Base-by-base conservation (phyloP, 2,797 vertebrate species). In the Sebastiscus albofasciatus region DNA sequence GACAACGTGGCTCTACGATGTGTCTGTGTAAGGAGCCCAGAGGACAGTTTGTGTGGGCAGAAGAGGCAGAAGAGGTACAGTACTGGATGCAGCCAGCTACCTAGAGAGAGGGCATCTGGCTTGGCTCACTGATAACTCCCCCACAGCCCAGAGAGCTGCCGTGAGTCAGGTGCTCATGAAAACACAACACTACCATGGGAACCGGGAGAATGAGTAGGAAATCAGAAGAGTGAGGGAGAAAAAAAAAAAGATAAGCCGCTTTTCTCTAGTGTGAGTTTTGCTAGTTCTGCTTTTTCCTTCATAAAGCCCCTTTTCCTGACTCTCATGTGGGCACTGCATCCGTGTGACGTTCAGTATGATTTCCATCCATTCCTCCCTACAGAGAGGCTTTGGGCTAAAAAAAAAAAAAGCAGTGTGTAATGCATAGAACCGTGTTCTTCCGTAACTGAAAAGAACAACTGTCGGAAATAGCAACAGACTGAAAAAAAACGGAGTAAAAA, bases 61-160 rank as follows among this genome's bases (percentile, higher is more conserved):
- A 90, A 85, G 89, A 76, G 64, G 78, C 42, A 85, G 82, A 79
- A 79, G 87, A 85, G 83, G 85, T 84, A 76, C 83, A 83, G 80
- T 69, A 69, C 79, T 83, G 75, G 62, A 64, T 89, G 85, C 61
- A 90, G 87, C 85, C 54, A 77, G 82, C 88, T 90, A 93, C 93
- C 94, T 83, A 89, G 90, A 87, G 94, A 90, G 91, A 94, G 91
- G 92, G 92, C 93, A 95, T 92, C 92, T 94, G 92, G 88, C 85
- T 77, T 72, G 86, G 89, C 84, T 90, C 80, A 65, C 80, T 71
- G 83, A 80, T 81, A 85, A 90, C 92, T 90, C 93, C 90, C 90
- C 92, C 93, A 92, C 92, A 87, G 87, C 82, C 87, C 71, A 49
- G 81, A 90, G 89, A 93, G 89, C 88, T 72, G 76, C 87, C 14